These are phyloP conservation scores for Cetoscarus ocellatus DNA, from an alignment of 2,797 vertebrate genomes.

Conservation along the genomic window DNA sequence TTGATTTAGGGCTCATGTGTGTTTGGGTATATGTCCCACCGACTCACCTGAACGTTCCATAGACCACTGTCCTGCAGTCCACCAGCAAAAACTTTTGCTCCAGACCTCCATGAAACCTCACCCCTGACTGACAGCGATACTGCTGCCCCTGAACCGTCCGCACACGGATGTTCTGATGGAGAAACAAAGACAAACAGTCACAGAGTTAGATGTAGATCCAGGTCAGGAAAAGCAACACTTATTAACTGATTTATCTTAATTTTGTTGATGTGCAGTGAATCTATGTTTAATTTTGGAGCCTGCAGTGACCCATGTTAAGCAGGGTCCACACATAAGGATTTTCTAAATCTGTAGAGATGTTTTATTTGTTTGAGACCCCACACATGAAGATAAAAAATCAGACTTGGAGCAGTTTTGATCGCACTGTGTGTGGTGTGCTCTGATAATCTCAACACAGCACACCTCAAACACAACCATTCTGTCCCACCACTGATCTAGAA, in stretches of 20 bases:
- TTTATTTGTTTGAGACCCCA: no score
- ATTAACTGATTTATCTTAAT: background rate
- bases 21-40: rapidly evolving
- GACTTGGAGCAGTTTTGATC: no score
- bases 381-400: no score
- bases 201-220: background rate
- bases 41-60: conserved; percentile 93
- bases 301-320: no score
- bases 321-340: no score
- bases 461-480: no score
- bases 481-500: no score
- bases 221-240: background rate
- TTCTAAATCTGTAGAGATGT: no score
- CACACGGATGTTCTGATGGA: conserved; percentile 89
- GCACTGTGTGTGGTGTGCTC: no score
- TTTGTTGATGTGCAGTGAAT: no score
- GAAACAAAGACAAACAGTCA: conserved; percentile 46
- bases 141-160: conserved; percentile 91
- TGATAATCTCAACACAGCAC: no score
- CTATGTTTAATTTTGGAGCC: no score
- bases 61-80: conserved; percentile 91
- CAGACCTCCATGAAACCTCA: conserved; percentile 91
- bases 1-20: background rate
- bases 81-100: conserved; percentile 92
- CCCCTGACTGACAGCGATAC: conserved; percentile 91